Base-by-base conservation (phyloP, 2,888 invertebrate genomes). In the Agapostemon virescens region DNA sequence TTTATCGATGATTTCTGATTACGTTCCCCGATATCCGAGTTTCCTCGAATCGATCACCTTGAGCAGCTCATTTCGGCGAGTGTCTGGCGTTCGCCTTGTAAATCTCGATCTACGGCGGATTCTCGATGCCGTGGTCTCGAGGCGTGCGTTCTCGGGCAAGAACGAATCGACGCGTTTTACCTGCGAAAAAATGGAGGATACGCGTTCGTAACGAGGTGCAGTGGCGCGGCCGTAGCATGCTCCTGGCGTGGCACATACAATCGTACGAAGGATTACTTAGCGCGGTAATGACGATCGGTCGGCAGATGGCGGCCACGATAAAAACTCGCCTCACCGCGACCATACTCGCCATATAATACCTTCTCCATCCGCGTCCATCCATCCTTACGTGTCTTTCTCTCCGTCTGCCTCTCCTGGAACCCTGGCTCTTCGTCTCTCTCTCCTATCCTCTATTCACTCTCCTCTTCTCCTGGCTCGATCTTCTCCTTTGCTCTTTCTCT, bases 261-360 rank as follows among this genome's bases (percentile, higher is more conserved):
- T 84, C 84, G 81, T 83, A 84, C 86, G 85, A 87, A 83, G 90
- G 89, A 90, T 91, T 89, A 90, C 90, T 90, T 91, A 91, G 90
- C 89, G 86, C 89, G 89, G 91, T 92, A 92, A 92, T 92, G 92
- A 92, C 91, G 91, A 91, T 90, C 89, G 88, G 88, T 87, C 85
- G 90, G 90, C 90, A 91, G 91, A 92, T 92, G 92, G 91, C 90
- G 89, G 90, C 84, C 84, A 84, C 86, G 91, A 92, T 92, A 92
- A 92, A 92, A 92, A 92, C 91, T 90, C 88, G 90, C 88, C 88
- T 89, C 84, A 85, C 88, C 83, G 83, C 87, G 81, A 80, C 81
- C 81, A 84, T 87, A 84, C 83, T 86, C 87, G 88, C 88, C 90
- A 88, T 90, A 90, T 90, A 90, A 89, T 89, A 88, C 89, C 87